A percentile compares a stretch with the other conserved stretches of the same genome.
Evolutionary conservation across 2,797 vertebrate species (phyloP).

Genomic region (Enteromius unitaeniatus): DNA sequence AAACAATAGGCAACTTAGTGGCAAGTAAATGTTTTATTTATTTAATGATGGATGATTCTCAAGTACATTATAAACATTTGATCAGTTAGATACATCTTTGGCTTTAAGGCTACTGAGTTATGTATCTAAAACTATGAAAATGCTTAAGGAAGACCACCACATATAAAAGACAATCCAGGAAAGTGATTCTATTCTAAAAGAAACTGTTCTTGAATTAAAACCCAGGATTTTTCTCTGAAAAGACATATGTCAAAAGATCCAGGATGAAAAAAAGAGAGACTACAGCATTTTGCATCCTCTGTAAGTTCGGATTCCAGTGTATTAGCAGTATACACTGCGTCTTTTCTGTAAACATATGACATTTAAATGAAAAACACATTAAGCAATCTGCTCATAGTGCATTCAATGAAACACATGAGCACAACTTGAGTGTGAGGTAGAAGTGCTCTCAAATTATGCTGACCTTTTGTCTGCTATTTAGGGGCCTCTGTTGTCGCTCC

Average conservation of each 20-base stretch:
- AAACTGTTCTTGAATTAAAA: constrained; percentile 1
- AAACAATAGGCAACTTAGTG: neutral
- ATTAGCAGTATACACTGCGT: neutral
- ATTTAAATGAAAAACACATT: neutral
- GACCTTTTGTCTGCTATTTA: constrained; percentile 39
- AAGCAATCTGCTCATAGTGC: neutral
- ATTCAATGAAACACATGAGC: constrained; percentile 3
- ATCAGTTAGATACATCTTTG: neutral
- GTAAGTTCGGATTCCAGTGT: neutral
- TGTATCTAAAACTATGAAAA: neutral
- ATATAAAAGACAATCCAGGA: constrained; percentile 24
- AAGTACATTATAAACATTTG: neutral
- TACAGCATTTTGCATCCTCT: constrained; percentile 12
- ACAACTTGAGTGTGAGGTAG: neutral
- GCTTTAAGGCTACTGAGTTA: neutral
- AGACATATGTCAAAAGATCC: neutral
- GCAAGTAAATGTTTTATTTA: neutral
- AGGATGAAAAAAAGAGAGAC: neutral
- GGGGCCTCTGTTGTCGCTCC: neutral
- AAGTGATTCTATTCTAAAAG: neutral
- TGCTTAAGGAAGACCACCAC: constrained; percentile 6
- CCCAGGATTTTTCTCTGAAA: neutral
- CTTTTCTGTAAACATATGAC: constrained; percentile 17
- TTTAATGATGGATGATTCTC: constrained; percentile 1
- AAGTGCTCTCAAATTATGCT: constrained; percentile 33